phyloP scores from a whole-genome alignment of 2,797 vertebrate species.

The Sebastes reedi region DNA sequence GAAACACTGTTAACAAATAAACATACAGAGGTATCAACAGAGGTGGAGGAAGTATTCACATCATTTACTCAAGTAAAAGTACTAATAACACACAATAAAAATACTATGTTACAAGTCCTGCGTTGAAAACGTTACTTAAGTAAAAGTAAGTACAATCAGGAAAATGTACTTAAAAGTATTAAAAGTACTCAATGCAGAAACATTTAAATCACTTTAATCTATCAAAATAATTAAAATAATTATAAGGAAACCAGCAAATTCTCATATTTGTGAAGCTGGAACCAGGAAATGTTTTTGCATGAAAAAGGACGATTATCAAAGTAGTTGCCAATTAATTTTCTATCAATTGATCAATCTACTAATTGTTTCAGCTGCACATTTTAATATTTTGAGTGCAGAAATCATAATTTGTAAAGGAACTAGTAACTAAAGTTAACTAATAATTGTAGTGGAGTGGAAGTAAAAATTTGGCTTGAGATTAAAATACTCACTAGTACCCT shows the following conservation, averaged over 20 bases:
- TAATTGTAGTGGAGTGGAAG: not conserved
- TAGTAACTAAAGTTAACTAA: not conserved
- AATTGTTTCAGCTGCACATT: not conserved
- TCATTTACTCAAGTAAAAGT: not conserved
- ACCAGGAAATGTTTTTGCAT: not conserved
- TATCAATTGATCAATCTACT: not conserved
- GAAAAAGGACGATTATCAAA: not conserved
- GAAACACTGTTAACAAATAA: slow-evolving; percentile 68
- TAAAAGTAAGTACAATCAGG: not conserved
- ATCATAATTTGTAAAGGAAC: not conserved
- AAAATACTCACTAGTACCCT: too few relatives aligned
- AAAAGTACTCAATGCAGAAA: not conserved
- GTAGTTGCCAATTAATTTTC: too few relatives aligned
- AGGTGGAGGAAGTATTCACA: not conserved
- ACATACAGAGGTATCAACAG: not conserved
- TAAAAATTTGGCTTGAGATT: too few relatives aligned
- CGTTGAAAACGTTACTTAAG: not conserved
- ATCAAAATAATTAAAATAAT: not conserved
- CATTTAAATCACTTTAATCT: not conserved
- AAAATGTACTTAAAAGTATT: not conserved
- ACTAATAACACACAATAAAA: not conserved
- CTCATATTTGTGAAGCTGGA: not conserved
- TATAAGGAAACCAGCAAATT: not conserved
- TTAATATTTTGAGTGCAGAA: not conserved
- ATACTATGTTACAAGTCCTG: not conserved